Conservation (phyloP, 2,797 vertebrate genomes). For the Semaprochilodus insignis region DNA sequence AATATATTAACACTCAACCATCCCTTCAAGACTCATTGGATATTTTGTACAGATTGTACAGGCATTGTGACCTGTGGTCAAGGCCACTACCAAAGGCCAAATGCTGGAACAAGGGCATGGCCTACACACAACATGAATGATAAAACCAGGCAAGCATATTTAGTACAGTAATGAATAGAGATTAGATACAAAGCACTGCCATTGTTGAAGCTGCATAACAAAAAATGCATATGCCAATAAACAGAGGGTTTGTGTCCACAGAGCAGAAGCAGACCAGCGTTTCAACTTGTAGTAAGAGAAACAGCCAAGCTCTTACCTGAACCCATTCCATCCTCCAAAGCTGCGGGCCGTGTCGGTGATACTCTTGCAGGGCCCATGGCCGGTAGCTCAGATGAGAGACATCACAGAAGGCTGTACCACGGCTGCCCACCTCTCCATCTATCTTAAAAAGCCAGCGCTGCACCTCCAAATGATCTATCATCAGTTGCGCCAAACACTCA, state of each 20-base stretch:
- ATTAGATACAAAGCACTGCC: slow-evolving; percentile 28
- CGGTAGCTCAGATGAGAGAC: slow-evolving; percentile 77
- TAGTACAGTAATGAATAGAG: no score
- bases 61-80: not conserved
- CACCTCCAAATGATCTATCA: slow-evolving; percentile 80
- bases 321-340: slow-evolving; percentile 77
- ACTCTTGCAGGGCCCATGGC: slow-evolving; percentile 76
- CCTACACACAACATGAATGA: slow-evolving; percentile 37
- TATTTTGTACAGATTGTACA: slow-evolving; percentile 4
- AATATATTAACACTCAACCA: slow-evolving; percentile 49
- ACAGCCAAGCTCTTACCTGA: slow-evolving; percentile 73
- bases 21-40: slow-evolving; percentile 33
- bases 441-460: slow-evolving; percentile 89
- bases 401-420: slow-evolving; percentile 87
- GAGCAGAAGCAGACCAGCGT: not conserved
- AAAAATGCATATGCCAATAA: not conserved
- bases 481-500: slow-evolving; percentile 76
- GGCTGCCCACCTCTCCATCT: slow-evolving; percentile 76
- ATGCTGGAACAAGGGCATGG: slow-evolving; percentile 30
- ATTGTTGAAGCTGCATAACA: slow-evolving; percentile 36
- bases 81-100: slow-evolving; percentile 5
- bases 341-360: slow-evolving; percentile 60
- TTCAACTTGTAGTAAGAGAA: not conserved
- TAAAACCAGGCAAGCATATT: slow-evolving; percentile 6
- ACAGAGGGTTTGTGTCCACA: not conserved